These are phyloP conservation scores for Tympanoctomys barrerae DNA, from an alignment of 2,797 vertebrate genomes.

Conservation along the genomic window DNA sequence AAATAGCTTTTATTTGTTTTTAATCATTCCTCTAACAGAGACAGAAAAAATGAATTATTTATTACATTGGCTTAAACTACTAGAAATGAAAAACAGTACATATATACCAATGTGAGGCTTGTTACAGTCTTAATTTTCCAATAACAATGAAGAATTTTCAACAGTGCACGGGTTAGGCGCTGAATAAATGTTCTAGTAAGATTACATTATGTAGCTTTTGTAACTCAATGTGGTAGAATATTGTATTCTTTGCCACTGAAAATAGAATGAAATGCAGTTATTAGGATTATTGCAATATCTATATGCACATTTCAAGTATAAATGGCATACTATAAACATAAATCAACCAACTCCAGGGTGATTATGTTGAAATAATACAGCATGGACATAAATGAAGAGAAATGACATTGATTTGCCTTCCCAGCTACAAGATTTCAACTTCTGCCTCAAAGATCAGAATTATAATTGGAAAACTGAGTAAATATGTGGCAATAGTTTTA, in stretches of 20 bases:
- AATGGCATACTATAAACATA: slow-evolving; percentile 87
- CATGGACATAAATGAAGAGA: slow-evolving; percentile 87
- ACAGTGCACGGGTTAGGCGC: slow-evolving; percentile 79
- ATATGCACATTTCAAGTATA: slow-evolving; percentile 86
- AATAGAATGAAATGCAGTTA: slow-evolving; percentile 84
- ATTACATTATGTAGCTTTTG: slow-evolving; percentile 83
- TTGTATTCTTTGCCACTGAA: slow-evolving; percentile 85
- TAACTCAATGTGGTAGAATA: slow-evolving; percentile 82
- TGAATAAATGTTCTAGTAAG: slow-evolving; percentile 82
- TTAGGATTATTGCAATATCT: slow-evolving; percentile 86
- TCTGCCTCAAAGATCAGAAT: slow-evolving; percentile 82
- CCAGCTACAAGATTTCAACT: slow-evolving; percentile 77
- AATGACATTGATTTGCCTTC: slow-evolving; percentile 83
- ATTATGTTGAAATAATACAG: slow-evolving; percentile 90
- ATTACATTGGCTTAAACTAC: slow-evolving; percentile 81
- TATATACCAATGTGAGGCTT: slow-evolving; percentile 68
- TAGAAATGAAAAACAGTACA: slow-evolving; percentile 77
- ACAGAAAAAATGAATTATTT: slow-evolving; percentile 79
- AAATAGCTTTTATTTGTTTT: slow-evolving; percentile 77
- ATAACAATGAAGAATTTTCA: slow-evolving; percentile 82
- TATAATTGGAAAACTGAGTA: slow-evolving; percentile 87
- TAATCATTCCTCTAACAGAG: slow-evolving; percentile 74
- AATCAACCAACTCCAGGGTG: slow-evolving; percentile 82
- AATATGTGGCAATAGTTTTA: slow-evolving; percentile 86
- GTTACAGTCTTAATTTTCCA: slow-evolving; percentile 82